phyloP scores from a whole-genome alignment of 2,888 invertebrate genomes.

The Aproaerema taeniolella region DNA sequence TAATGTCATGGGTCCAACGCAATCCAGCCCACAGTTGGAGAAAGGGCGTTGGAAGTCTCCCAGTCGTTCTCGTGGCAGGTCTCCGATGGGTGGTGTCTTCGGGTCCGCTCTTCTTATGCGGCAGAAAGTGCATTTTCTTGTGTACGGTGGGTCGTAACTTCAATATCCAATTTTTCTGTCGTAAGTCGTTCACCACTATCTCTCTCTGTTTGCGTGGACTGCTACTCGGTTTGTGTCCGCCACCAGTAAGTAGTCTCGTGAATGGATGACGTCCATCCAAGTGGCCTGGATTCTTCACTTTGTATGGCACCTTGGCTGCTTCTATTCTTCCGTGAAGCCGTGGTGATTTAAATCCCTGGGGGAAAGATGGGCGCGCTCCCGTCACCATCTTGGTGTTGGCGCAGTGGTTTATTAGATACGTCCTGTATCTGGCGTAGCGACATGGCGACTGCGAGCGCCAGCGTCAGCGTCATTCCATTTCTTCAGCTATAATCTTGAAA shows the following conservation, averaged over 20 bases:
- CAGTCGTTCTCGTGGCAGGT: constrained; percentile 24
- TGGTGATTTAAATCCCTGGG: too few species aligned
- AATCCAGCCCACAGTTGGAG: constrained; percentile 56
- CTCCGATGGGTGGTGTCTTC: constrained; percentile 19
- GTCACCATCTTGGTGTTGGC: too few species aligned
- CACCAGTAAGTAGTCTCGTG: not conserved
- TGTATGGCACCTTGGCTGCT: not conserved
- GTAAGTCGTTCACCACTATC: not conserved
- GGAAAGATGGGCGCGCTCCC: too few species aligned
- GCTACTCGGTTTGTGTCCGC: not conserved
- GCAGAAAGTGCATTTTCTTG: not conserved
- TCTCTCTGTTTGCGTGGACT: not conserved
- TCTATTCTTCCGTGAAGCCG: not conserved
- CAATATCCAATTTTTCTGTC: not conserved
- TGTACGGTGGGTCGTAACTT: not conserved
- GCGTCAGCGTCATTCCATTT: too few species aligned
- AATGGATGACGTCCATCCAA: not conserved
- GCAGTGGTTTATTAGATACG: too few species aligned
- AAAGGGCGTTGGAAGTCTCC: constrained; percentile 75
- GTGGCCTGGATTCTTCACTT: not conserved
- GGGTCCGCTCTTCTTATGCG: not conserved
- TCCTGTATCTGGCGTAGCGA: too few species aligned
- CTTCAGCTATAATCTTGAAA: too few species aligned
- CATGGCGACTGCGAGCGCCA: too few species aligned
- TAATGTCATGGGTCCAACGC: not conserved